Conservation (phyloP, 2,797 vertebrate species). For the Bovichtus variegatus region DNA sequence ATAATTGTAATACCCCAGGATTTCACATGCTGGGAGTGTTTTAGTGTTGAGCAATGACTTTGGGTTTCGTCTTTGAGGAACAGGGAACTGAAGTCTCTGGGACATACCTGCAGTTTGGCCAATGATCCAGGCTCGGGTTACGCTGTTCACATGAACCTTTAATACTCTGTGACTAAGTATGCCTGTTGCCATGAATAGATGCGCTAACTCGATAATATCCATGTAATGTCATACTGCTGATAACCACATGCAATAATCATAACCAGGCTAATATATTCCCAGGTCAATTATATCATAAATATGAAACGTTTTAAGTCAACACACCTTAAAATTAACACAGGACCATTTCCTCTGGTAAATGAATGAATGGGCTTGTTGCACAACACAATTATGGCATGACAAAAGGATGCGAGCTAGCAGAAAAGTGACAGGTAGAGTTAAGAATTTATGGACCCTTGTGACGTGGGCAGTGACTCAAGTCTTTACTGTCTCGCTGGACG, state of each 20-base stretch:
- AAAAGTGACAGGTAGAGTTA: not conserved
- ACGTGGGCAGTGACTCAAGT: constrained; percentile 12
- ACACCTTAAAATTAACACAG: constrained; percentile 7
- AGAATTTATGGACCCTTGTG: constrained; percentile 18
- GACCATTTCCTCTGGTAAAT: constrained; percentile 19
- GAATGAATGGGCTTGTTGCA: constrained; percentile 27
- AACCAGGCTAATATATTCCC: not conserved
- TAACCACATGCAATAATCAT: not conserved
- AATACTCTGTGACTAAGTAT: not conserved
- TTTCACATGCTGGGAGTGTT: constrained; percentile 15
- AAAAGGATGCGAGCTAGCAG: not conserved
- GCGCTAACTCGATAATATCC: not conserved
- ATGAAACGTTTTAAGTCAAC: constrained; percentile 2
- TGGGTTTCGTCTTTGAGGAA: constrained; percentile 1
- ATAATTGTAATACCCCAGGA: not conserved
- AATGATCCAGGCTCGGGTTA: not conserved
- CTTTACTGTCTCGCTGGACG: not conserved
- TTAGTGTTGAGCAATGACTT: constrained; percentile 19
- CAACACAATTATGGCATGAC: constrained; percentile 15
- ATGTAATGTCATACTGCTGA: not conserved
- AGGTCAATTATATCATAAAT: not conserved
- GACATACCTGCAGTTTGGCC: not conserved
- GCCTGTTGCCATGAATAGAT: not conserved
- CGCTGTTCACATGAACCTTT: not conserved
- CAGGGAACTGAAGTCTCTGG: not conserved